Percentiles rank a stretch among this genome's conserved stretches.
Conservation (phyloP, 2,797 vertebrate genomes). For the Phalanger gymnotis region DNA sequence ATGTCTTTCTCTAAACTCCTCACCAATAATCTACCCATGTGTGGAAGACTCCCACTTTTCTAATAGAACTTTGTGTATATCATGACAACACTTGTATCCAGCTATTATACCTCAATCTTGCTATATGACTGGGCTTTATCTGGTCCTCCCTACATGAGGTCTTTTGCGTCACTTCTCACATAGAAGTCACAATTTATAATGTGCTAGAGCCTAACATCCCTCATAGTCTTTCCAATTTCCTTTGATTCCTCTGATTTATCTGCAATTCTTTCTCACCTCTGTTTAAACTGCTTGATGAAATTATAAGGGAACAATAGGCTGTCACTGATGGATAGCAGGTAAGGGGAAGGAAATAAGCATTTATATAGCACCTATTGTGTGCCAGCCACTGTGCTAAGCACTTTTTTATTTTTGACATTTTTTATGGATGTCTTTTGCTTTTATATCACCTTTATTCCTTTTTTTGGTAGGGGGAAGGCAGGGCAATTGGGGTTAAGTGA, state of each 20-base stretch:
- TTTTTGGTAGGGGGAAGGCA: too few relatives aligned
- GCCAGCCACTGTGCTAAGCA: not conserved
- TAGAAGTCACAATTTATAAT: not conserved
- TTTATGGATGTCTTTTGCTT: too few relatives aligned
- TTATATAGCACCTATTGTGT: not conserved
- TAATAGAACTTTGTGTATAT: not conserved
- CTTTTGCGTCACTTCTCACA: not conserved
- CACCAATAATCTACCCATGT: not conserved
- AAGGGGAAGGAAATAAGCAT: not conserved
- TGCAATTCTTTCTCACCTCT: not conserved
- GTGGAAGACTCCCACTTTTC: not conserved
- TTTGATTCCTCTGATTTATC: not conserved
- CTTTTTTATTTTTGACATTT: too few relatives aligned
- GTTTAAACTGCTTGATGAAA: not conserved
- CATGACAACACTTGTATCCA: not conserved
- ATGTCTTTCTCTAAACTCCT: not conserved
- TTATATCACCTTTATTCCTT: too few relatives aligned
- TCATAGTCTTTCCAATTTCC: not conserved
- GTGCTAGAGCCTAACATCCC: not conserved
- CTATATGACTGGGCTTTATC: not conserved
- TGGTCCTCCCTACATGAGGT: not conserved
- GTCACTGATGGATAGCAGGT: not conserved
- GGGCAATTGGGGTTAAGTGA: too few relatives aligned
- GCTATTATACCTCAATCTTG: not conserved
- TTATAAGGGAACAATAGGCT: not conserved